Evolutionary conservation across 2,113 vertebrate genomes (phyloP), one percentile per base, ranked within the genome.

Genomic region (Sylvia atricapilla): DNA sequence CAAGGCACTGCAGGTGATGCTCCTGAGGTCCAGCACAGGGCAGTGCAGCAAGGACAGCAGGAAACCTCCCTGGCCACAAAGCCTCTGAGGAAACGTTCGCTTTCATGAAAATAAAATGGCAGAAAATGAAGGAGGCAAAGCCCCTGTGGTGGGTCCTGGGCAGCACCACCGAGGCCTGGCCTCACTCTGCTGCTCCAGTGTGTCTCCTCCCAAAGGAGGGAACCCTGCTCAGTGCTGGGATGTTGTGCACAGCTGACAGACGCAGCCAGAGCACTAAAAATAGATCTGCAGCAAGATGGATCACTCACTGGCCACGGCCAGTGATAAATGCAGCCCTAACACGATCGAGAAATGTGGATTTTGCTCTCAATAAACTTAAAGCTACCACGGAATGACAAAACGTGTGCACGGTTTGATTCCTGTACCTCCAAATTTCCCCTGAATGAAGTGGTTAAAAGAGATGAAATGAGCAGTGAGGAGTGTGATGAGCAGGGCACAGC

Each of bases 1-100:
- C 2, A 0, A 0, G 37, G 9, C 2, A 0, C 15, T 5, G 11
- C 0, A 1, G 43, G 47, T 6, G 62, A 59, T 18, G 56, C 20
- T 63, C 13, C 73, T 1, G 8, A 0, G 28, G 13, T 5, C 60
- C 50, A 10, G 46, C n/a, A 31, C 47, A 15, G 16, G 53, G 60
- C 11, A 0, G 49, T 0, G 2, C 7, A 27, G 8, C 37, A 17
- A 15, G 30, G 20, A 1, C 37, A 3, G 9, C 1, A n/a, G 14
- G 31, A 52, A 81, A 30, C 49, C 39, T 30, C 55, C 16, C 22
- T 41, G 70, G 30, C 25, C 70, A 60, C 0, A 0, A 15, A 6
- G 4, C 1, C 53, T 18, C 39, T 13, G 33, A 46, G 60, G 16
- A 89, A 64, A 52, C 0, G 4, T 2, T 2, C n/a, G 16, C 21